phyloP scores from a whole-genome alignment of 2,888 invertebrate genomes.

The Athrips mouffetella region DNA sequence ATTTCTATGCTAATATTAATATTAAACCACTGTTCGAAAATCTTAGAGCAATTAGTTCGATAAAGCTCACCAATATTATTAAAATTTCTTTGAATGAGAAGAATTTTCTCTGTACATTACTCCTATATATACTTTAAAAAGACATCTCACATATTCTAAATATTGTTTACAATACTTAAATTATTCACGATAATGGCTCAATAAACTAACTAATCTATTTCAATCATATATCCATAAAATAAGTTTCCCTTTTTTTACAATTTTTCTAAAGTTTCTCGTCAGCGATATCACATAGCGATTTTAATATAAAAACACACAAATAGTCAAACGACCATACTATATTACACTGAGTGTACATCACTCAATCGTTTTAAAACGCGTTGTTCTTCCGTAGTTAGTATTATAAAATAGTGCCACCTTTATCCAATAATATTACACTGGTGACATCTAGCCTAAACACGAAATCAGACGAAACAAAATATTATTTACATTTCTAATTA shows the following conservation, averaged over 20 bases:
- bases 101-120: slow-evolving; percentile 44
- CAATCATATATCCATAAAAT: slow-evolving; percentile 32
- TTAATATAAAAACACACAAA: slow-evolving; percentile 53
- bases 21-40: slow-evolving; percentile 30
- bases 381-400: slow-evolving; percentile 10
- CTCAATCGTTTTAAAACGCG: slow-evolving; percentile 19
- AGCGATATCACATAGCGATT: slow-evolving; percentile 66
- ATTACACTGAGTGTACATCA: slow-evolving; percentile 34
- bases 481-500: slow-evolving; percentile 24
- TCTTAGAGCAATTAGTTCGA: slow-evolving; percentile 31
- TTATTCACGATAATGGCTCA: slow-evolving; percentile 21
- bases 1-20: slow-evolving; percentile 37
- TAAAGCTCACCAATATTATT: slow-evolving; percentile 55
- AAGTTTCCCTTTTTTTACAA: slow-evolving; percentile 33
- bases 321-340: slow-evolving; percentile 49
- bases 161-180: slow-evolving; percentile 17
- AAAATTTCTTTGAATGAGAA: slow-evolving; percentile 40
- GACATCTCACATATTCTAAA: slow-evolving; percentile 17
- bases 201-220: slow-evolving; percentile 28
- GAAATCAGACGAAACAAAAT: slow-evolving; percentile 15
- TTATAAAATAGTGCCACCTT: slow-evolving; percentile 16
- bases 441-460: slow-evolving; percentile 15
- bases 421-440: slow-evolving; percentile 11
- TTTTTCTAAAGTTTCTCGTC: slow-evolving; percentile 37
- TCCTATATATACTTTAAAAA: slow-evolving; percentile 43